Conservation (phyloP, 2,113 vertebrate species). For the Bujurquina vittata region DNA sequence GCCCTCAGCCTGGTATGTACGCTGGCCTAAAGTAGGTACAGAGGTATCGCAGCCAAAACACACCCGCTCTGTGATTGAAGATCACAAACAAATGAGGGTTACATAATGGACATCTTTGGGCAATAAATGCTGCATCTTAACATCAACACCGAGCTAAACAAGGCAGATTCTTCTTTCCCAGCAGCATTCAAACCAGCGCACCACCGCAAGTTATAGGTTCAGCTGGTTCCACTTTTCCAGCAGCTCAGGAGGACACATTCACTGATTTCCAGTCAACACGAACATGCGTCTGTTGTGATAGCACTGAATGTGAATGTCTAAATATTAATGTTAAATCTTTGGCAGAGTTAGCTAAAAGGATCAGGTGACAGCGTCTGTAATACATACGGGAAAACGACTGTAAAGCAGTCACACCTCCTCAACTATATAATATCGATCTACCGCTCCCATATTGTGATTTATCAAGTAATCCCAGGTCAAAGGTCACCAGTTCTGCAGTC, state of each 20-base stretch:
- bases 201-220: neutral
- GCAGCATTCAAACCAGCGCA: neutral
- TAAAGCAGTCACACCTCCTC: neutral
- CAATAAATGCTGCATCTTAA: neutral
- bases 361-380: neutral
- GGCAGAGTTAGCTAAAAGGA: neutral
- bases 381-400: neutral
- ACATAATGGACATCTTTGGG: neutral
- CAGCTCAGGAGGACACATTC: neutral
- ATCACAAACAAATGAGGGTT: slow-evolving; percentile 18
- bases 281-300: neutral
- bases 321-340: too few species aligned
- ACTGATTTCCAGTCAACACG: neutral
- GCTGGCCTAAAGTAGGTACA: slow-evolving; percentile 36
- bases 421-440: neutral
- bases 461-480: neutral
- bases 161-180: neutral
- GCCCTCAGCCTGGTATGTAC: slow-evolving; percentile 58
- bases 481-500: too few species aligned
- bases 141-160: neutral
- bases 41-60: slow-evolving; percentile 24
- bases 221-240: neutral
- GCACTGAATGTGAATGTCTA: too few species aligned
- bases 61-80: slow-evolving; percentile 26
- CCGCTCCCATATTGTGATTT: neutral